Conservation (phyloP, 2,888 invertebrate species). For the Pseudanteris insignis region DNA sequence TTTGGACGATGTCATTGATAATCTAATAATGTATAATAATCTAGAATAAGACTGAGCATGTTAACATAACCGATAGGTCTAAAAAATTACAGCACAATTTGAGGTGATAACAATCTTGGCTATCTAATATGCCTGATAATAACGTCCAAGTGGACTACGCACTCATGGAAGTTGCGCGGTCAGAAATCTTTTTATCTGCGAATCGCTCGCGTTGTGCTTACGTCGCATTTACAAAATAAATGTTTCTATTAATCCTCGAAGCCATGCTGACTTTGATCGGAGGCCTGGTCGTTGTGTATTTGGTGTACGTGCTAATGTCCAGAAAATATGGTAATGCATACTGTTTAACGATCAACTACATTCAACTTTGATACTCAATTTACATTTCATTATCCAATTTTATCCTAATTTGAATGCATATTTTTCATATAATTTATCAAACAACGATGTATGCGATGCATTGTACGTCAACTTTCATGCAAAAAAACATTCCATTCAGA, state of each 20-base stretch:
- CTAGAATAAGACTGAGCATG: too few species aligned
- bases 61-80: too few species aligned
- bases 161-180: conserved; percentile 40
- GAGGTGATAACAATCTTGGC: too few species aligned
- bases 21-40: too few species aligned
- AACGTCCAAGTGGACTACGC: conserved; percentile 26
- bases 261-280: conserved; percentile 63
- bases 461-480: too few species aligned
- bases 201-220: conserved; percentile 29
- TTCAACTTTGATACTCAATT: not conserved
- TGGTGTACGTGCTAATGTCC: conserved; percentile 57
- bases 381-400: not conserved
- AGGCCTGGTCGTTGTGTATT: conserved; percentile 58
- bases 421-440: not conserved
- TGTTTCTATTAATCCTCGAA: conserved; percentile 55
- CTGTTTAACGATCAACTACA: too few species aligned
- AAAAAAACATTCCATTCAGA: too few species aligned
- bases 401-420: not conserved
- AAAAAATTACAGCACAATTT: too few species aligned
- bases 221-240: conserved; percentile 47
- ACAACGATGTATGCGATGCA: not conserved
- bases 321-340: conserved; percentile 57
- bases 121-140: conserved; percentile 40
- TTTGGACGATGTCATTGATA: too few species aligned
- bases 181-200: conserved; percentile 39